These are phyloP conservation scores for Rhingia rostrata DNA, from an alignment of 2,888 invertebrate genomes.

Conservation along the genomic window DNA sequence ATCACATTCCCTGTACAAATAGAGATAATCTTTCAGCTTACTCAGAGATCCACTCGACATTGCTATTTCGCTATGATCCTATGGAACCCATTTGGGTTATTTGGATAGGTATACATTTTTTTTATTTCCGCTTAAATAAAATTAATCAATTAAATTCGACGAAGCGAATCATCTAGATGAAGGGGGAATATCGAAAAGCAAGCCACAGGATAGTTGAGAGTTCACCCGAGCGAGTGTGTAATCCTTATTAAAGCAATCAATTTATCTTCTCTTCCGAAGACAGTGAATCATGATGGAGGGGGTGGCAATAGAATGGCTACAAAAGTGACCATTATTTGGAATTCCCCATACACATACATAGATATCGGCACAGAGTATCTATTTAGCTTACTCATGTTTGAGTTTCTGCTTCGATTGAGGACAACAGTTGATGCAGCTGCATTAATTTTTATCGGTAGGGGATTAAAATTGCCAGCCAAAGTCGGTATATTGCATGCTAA, in stretches of 20 bases:
- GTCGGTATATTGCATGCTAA: not conserved
- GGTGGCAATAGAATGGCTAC: slow-evolving; percentile 56
- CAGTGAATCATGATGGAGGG: slow-evolving; percentile 45
- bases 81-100: slow-evolving; percentile 21
- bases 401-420: slow-evolving; percentile 9
- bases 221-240: slow-evolving; percentile 64
- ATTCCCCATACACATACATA: slow-evolving; percentile 9
- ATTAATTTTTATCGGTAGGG: slow-evolving; percentile 38
- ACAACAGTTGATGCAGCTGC: slow-evolving; percentile 50
- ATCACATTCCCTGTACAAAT: slow-evolving; percentile 6
- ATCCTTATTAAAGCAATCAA: slow-evolving; percentile 72
- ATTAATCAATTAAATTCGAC: slow-evolving; percentile 66
- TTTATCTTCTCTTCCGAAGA: slow-evolving; percentile 43
- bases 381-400: slow-evolving; percentile 32
- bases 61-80: slow-evolving; percentile 11
- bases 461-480: slow-evolving; percentile 33
- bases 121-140: slow-evolving; percentile 63
- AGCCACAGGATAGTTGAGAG: slow-evolving; percentile 57
- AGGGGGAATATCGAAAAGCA: slow-evolving; percentile 39
- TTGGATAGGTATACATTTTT: slow-evolving; percentile 26
- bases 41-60: slow-evolving; percentile 10
- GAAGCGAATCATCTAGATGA: slow-evolving; percentile 51
- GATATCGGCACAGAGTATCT: slow-evolving; percentile 14
- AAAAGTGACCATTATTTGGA: slow-evolving; percentile 58
- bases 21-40: slow-evolving; percentile 46